Evolutionary conservation across 30 jellyfish, hydroid and myxozoan genomes (phyloP), one percentile per base, ranked within the genome.

Genomic region (Aurelia sp.): DNA sequence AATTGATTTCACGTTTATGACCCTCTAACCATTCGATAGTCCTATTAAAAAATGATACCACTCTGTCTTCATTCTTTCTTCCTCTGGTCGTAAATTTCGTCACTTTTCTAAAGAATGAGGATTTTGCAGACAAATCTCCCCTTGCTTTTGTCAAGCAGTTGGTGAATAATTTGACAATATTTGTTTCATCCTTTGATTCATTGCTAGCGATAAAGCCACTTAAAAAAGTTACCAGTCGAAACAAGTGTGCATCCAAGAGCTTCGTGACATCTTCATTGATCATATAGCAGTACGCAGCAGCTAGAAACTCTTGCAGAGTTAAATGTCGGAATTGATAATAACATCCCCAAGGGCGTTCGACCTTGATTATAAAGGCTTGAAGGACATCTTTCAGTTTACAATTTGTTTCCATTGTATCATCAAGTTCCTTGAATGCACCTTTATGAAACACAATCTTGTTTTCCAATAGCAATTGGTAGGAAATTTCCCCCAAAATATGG

Each of bases 271-370:
- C 67, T 17, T 15, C 67, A 15, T 58, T 58, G 20, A 2, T 17
- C 4, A 65, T 23, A 30, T 17, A 69, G 61, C 79, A 69, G 30
- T 69, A 57, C 18, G 22, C 19, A 13, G 79, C 79, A 11, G 79
- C 79, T 17, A 69, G 41, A 27, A 69, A 21, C 7, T 69, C 79
- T 15, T 69, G 79, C 59, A 69, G 15, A 21, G 79, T 69, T 20
- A 69, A 37, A 69, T 69, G 79, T 48, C 52, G 31, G 15, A 69
- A 69, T 48, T 69, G 62, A 48, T 69, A 69, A 21, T 17, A 21
- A 3, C 6, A 48, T 48, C 52, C 31, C 31, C 19, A 15, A 11
- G 18, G 62, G 31, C 61, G 21, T 3, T 69, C 41, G 13, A 15
- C 41, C 27, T 27, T 13, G 13, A 35, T 48, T 15, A 69, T 21